phyloP scores from a whole-genome alignment of 1,140 invertebrate species.

The Nylanderia fulva region DNA sequence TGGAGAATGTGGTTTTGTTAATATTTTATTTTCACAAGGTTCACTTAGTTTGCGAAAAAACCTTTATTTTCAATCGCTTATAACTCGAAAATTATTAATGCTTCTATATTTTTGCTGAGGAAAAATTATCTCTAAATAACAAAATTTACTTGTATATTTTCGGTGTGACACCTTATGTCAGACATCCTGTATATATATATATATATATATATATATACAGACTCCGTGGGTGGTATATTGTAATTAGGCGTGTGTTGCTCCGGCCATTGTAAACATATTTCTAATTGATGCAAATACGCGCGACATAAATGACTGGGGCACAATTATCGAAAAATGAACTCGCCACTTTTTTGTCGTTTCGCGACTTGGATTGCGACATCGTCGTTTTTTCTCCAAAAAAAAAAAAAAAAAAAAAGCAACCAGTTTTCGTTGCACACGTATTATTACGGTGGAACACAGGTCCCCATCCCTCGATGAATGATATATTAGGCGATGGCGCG shows the following conservation, averaged over 20 bases:
- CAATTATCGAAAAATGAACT: background rate
- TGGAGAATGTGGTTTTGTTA: too few species aligned
- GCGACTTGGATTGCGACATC: background rate
- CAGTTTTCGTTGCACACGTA: slow-evolving; percentile 8
- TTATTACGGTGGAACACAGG: background rate
- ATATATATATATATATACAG: slow-evolving; percentile 8
- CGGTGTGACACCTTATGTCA: too few species aligned
- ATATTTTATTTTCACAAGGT: too few species aligned
- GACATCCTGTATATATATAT: too few species aligned
- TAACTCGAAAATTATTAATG: too few species aligned
- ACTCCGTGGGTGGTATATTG: background rate
- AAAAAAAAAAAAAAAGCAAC: background rate
- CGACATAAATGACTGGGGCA: background rate
- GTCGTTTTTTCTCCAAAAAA: background rate
- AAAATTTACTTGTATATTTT: too few species aligned
- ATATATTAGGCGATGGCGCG: slow-evolving; percentile 16
- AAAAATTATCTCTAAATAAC: too few species aligned
- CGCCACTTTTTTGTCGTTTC: background rate
- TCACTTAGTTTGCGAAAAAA: too few species aligned
- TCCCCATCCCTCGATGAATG: background rate
- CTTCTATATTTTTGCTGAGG: too few species aligned
- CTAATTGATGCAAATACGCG: too few species aligned
- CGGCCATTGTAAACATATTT: background rate
- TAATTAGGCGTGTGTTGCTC: background rate
- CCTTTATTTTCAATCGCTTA: too few species aligned